Base-by-base conservation (phyloP, 2,888 invertebrate genomes). In the Scaptomyza polygonia region DNA sequence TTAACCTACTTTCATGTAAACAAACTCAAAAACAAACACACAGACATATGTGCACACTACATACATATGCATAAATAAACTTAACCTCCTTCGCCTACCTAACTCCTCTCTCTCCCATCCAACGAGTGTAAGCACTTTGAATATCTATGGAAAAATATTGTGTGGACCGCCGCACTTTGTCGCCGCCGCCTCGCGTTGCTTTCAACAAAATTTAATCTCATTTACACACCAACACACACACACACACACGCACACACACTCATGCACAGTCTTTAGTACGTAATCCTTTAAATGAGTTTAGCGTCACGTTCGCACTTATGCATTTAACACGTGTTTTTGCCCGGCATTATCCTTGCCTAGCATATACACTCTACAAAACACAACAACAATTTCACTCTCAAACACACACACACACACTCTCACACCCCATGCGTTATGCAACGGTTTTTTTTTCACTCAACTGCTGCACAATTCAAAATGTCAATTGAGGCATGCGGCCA, bases 221-320 rank as follows among this genome's bases (percentile, higher is more conserved):
- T 86, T 82, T 83, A 71, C 62, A 82, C 83, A 81, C 71, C 69
- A 57, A 56, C 67, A 69, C 54, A 68, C 45, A 54, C 44, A 54
- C 43, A 63, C 65, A 59, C 16, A 42, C 43, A 63, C 65, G 52
- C 16, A 47, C 27, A 30, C 51, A 64, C 47, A 25, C 30, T 58
- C 51, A n/a, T 54, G 51, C 48, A 51, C 43, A 69, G 65, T 64
- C 88, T 72, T 76, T 67, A 72, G 76, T 71, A 66, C 74, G 71
- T 88, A 89, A 88, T 89, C 90, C 90, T 88, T 89, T 89, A 88
- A 89, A 87, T 83, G 81, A 86, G 89, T 86, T 87, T 81, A 88
- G 79, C 83, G 88, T 87, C 88, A 89, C 88, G 89, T 88, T 89
- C 83, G 71, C 79, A 80, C 72, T 88, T 85, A 87, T 80, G 83